Percentiles rank a stretch among this genome's conserved stretches.
These are phyloP conservation scores for Chaetophractus vellerosus DNA, from an alignment of 2,797 vertebrate genomes.

Conservation along the genomic window DNA sequence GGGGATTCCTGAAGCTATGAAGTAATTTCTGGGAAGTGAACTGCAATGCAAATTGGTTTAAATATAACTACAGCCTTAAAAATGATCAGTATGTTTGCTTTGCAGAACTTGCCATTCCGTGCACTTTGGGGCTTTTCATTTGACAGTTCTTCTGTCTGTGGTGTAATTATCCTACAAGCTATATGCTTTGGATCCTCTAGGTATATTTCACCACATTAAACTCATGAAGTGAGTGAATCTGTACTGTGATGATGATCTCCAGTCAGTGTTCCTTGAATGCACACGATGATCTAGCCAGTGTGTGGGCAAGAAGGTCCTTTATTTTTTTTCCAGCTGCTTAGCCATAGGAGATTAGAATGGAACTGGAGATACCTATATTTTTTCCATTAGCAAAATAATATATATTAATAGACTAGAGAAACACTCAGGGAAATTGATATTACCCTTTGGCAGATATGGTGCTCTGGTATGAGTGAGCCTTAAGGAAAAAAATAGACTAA, in stretches of 20 bases:
- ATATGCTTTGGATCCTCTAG: background rate
- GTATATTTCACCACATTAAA: background rate
- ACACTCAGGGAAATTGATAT: background rate
- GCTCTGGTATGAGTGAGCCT: background rate
- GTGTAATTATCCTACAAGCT: conserved; percentile 22
- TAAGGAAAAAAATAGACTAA: background rate
- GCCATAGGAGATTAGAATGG: background rate
- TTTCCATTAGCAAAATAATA: background rate
- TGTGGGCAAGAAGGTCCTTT: background rate
- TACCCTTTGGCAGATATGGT: conserved; percentile 45
- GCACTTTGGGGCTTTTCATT: background rate
- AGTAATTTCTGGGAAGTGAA: conserved; percentile 69
- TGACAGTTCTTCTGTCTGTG: background rate
- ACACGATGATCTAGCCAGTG: background rate
- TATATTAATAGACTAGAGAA: conserved; percentile 11
- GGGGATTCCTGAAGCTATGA: conserved; percentile 43
- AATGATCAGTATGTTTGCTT: conserved; percentile 33
- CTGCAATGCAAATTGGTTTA: conserved; percentile 58
- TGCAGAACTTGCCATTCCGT: background rate
- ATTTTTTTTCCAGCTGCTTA: background rate
- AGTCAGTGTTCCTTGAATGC: background rate
- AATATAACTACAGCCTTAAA: conserved; percentile 37
- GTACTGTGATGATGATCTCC: background rate
- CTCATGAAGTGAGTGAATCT: background rate
- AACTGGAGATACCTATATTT: background rate